Base-by-base conservation (phyloP, 2,888 invertebrate genomes). In the Himalopsyche japonica region DNA sequence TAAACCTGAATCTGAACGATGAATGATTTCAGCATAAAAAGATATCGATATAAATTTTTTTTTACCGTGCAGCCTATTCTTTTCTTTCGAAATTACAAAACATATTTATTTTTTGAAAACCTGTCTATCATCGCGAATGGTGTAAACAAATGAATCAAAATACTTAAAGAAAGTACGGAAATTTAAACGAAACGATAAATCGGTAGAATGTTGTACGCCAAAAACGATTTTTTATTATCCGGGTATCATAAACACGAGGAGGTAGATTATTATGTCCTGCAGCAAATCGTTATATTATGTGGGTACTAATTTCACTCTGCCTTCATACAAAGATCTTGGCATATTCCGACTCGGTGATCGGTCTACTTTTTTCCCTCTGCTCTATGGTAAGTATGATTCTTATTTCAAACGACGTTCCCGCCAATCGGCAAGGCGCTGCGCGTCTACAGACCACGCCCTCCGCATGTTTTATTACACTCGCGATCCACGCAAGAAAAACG, bases 341-440 rank as follows among this genome's bases (percentile, higher is more conserved):
- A 57, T 57, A 20, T 57, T 57, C 57, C 20, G 57, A 57, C 24
- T 20, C 57, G 30, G 1, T 76, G 76, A 34, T 76, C 34, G 81
- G 24, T 49, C 78, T 64, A 82, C 49, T 82, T 82, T 78, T 82
- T 82, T 34, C 77, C 34, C 32, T 76, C 30, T 43, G 37, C 80
- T 48, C 57, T 48, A 57, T 78, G 27, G 57, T 49, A 57, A 57
- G 32, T 76, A 37, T 78, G 49, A 78, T 82, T 82, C 82, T 82
- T 78, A 82, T 34, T 82, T 57, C 78, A 82, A 82, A 82, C 78
- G 82, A 77, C n/a, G 70, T 76, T 78, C 80, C 78, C 82, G 80
- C 85, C 85, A 86, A 86, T 86, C 85, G 82, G 84, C 76, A 76
- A 24, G 20, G 80, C 81, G 76, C 81, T 76, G 80, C 79, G 49